Base-by-base conservation (phyloP, 2,797 vertebrate genomes). In the Helarctos malayanus region DNA sequence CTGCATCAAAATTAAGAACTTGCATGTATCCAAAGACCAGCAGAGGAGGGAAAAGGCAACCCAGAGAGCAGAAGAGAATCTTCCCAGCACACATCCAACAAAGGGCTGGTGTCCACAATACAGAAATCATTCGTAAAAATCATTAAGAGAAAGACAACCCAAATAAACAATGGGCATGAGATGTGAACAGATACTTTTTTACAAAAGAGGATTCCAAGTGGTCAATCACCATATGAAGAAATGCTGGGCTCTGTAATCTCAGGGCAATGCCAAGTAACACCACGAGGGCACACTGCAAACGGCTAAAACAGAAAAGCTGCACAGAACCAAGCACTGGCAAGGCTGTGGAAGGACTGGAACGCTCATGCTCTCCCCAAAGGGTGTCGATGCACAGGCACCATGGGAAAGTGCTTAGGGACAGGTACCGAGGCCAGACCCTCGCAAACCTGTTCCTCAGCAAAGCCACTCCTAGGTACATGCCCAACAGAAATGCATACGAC, bases 321-420 rank as follows among this genome's bases (percentile, higher is more conserved):
- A 49, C 47, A 47, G 61, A 47, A 63, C 19, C 16, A 2, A 14
- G 32, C 3, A 14, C 3, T 15, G 57, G 38, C 14, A 25, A 87
- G 38, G 11, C 16, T 1, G 21, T 0, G 23, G 35, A 32, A 59
- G 0, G 0, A 11, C 32, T 0, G 0, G 15, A 19, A 21, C 45
- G 16, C 11, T 9, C 81, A 25, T 1, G 2, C 7, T 0, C 15
- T 21, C 21, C 32, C 3, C 0, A 1, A 6, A 25, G 18, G 27
- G 27, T n/a, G 35, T 23, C 19, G 38, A n/a, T 19, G 27, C 5
- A 21, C 16, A 3, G 35, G 45, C 11, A 52, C 38, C 7, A 2
- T 5, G n/a, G 81, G 65, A 59, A 29, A 21, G 8, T 13, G 11
- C 41, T 23, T 10, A 2, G 47, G 1, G 4, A 47, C 0, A 29